A percentile compares a stretch with the other conserved stretches of the same genome.
Evolutionary conservation across 2,113 vertebrate species (phyloP).

Genomic region (Platanista minor): DNA sequence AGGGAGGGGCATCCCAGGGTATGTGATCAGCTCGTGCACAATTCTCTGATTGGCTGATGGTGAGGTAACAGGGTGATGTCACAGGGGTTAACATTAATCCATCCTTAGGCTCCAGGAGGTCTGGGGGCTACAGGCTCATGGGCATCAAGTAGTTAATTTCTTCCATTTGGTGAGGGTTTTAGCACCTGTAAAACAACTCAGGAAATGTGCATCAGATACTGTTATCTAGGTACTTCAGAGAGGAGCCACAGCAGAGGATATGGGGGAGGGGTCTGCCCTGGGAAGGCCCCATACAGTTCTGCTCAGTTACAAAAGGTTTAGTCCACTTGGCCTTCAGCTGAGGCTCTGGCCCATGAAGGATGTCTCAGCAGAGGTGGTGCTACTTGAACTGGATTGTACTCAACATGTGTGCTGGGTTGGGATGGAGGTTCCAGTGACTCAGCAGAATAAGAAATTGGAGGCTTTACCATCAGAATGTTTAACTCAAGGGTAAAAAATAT

Average conservation of each 20-base stretch:
- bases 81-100: neutral
- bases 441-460: neutral
- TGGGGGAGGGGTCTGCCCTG: neutral
- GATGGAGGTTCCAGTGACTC: neutral
- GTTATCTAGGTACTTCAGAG: neutral
- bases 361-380: too few relatives aligned
- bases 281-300: neutral
- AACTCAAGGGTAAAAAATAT: neutral
- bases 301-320: neutral
- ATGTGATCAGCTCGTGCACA: neutral
- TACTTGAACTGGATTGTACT: neutral
- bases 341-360: neutral
- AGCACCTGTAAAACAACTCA: neutral
- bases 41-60: neutral
- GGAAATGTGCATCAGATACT: neutral
- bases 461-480: neutral
- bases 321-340: neutral
- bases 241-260: neutral
- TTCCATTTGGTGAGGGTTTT: neutral
- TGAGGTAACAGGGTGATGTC: neutral
- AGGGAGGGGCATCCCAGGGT: neutral
- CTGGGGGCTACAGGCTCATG: neutral
- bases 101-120: neutral
- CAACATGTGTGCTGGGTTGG: neutral
- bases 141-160: neutral